Evolutionary conservation across 2,113 vertebrate genomes (phyloP), one percentile per base, ranked within the genome.

Genomic region (Rhinichthys klamathensis): DNA sequence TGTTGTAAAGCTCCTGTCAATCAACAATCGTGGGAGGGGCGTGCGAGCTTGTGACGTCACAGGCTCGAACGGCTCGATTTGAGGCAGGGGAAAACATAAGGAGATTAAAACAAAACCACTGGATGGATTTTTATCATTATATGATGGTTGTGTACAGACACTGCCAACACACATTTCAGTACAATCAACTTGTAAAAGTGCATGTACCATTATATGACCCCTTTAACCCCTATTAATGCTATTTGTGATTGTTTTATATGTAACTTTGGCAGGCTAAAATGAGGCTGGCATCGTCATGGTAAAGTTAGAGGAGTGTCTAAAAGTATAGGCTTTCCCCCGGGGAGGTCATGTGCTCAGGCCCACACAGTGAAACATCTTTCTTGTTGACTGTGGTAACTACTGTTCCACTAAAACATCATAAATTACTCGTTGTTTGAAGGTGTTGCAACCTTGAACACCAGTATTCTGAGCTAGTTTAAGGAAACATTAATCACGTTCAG

Each of bases 371-470:
- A 63, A 63, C 41, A 44, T 84, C 85, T 54, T 78, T 86, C 78
- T 30, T 72, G 76, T 61, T 78, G 83, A 38, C 76, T 27, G 63
- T 73, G 69, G 38, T 21, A 25, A 56, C 82, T 32, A 67, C 65
- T 18, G 63, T 25, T 54, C 60, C 74, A 41, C 77, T 77, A 54
- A 61, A 84, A 77, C 85, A 83, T 60, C 23, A 76, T 86, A 38
- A 44, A 83, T 86, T 69, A 75, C 79, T 35, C 0, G 41, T 32
- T 30, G 44, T 84, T 49, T 80, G 30, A 69, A 51, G 82, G 46
- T 44, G 21, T 11, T 83, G 15, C 76, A 84, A 61, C 49, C 69
- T 74, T 69, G 41, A 32, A 83, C 23, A 83, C 6, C 49, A 18
- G 61, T 32, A 72, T 72, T 72, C 49, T 56, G 49, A 41, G 23